Percentiles rank a stretch among this genome's conserved stretches.
Conservation (phyloP, 2,888 invertebrate species). For the Amphipyra berbera region DNA sequence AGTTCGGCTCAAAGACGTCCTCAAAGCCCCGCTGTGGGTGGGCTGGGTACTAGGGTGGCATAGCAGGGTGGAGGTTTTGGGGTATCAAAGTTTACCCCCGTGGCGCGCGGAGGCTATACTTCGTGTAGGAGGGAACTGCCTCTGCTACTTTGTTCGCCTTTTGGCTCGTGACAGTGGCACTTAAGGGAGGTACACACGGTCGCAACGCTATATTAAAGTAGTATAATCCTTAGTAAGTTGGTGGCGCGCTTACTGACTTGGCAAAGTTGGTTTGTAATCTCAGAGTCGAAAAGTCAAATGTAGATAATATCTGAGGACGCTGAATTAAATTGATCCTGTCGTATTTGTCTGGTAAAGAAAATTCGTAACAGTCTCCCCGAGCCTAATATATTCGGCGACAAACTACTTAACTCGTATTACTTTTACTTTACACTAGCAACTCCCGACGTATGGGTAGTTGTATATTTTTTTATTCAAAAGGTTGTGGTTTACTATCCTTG, state of each 20-base stretch:
- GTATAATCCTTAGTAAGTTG: constrained; percentile 74
- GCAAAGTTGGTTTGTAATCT: constrained; percentile 58
- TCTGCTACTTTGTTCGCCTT: constrained; percentile 87
- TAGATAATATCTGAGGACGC: constrained; percentile 44
- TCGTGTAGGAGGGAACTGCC: constrained; percentile 78
- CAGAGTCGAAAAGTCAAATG: constrained; percentile 56
- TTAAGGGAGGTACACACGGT: constrained; percentile 86
- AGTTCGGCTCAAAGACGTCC: constrained; percentile 88
- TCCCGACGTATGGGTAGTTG: too few species aligned
- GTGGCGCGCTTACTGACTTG: constrained; percentile 60
- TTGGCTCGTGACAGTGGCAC: constrained; percentile 88
- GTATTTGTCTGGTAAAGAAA: constrained; percentile 26
- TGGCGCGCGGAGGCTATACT: constrained; percentile 78
- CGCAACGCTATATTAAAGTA: constrained; percentile 77
- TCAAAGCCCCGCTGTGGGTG: constrained; percentile 86
- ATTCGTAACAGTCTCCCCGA: constrained; percentile 7
- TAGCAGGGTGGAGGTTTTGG: constrained; percentile 77
- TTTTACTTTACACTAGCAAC: too few species aligned
- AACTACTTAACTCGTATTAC: too few species aligned
- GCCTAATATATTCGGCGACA: too few species aligned
- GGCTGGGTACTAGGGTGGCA: constrained; percentile 82
- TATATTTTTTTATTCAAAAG: too few species aligned
- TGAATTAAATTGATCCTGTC: constrained; percentile 38
- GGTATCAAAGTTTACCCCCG: constrained; percentile 88
- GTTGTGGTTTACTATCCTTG: too few species aligned